A percentile compares a stretch with the other conserved stretches of the same genome.
Evolutionary conservation across 2,113 vertebrate genomes (phyloP).

Genomic region (Tenebrosternarchus preto): DNA sequence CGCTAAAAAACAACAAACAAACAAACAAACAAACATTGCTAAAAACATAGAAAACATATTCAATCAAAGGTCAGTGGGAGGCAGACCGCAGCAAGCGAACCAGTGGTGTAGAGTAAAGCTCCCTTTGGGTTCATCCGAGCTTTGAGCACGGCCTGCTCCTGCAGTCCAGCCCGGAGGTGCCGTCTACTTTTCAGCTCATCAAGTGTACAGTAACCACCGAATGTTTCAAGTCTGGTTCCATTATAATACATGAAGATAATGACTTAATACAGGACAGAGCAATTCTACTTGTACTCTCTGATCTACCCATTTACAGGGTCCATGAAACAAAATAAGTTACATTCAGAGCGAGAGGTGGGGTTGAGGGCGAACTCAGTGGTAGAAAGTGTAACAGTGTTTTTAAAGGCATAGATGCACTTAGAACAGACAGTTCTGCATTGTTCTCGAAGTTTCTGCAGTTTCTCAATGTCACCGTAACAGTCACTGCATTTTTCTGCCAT

Average conservation of each 20-base stretch:
- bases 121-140: constrained; percentile 59
- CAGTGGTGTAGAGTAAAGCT: constrained; percentile 57
- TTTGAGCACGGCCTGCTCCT: constrained; percentile 64
- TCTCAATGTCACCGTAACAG: too few relatives aligned
- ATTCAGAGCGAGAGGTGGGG: not conserved
- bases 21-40: not conserved
- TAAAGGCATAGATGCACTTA: not conserved
- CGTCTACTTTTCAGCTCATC: constrained; percentile 40
- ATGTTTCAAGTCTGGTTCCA: constrained; percentile 54
- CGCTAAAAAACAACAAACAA: not conserved
- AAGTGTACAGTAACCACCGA: constrained; percentile 51
- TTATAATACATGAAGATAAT: constrained; percentile 43
- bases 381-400: constrained; percentile 1
- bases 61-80: not conserved
- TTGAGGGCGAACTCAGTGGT: not conserved
- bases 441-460: too few relatives aligned
- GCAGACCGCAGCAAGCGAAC: not conserved
- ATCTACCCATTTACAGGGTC: not conserved
- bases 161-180: constrained; percentile 33
- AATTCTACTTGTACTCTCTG: not conserved
- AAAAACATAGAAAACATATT: constrained; percentile 32
- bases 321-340: constrained; percentile 11
- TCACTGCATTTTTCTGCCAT: not conserved
- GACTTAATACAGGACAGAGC: not conserved
- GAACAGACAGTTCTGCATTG: too few relatives aligned